Evolutionary conservation across 2,113 vertebrate genomes (phyloP).

Genomic region (Bubo bubo): DNA sequence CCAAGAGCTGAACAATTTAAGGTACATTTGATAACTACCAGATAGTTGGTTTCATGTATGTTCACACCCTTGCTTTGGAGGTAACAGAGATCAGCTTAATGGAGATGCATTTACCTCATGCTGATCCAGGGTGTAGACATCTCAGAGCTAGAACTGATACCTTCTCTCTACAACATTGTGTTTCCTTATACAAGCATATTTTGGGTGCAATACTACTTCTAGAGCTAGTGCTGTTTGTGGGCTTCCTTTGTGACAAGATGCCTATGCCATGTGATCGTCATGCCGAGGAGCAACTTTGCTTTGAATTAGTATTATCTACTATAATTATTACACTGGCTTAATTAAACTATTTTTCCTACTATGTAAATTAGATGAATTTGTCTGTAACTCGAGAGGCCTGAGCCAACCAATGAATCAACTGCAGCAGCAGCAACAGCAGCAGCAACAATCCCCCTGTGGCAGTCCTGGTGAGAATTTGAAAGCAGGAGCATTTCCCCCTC

Average conservation of each 20-base stretch:
- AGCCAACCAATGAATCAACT: slow-evolving; percentile 68
- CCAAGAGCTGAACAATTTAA: neutral
- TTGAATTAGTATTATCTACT: neutral
- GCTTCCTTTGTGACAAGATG: neutral
- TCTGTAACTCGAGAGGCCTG: slow-evolving; percentile 68
- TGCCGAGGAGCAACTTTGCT: neutral
- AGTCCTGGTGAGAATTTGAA: slow-evolving; percentile 64
- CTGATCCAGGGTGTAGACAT: neutral
- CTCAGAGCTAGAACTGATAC: neutral
- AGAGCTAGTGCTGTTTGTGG: neutral
- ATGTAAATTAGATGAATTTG: slow-evolving; percentile 75
- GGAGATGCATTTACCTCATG: neutral
- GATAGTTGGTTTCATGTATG: neutral
- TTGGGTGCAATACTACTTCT: neutral
- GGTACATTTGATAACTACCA: neutral
- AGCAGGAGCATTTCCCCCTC: slow-evolving; percentile 65
- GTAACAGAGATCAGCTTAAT: neutral
- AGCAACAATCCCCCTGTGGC: slow-evolving; percentile 56
- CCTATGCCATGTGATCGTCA: neutral
- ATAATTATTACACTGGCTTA: neutral
- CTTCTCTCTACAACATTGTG: neutral
- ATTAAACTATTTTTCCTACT: neutral
- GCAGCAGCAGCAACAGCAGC: slow-evolving; percentile 61
- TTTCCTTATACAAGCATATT: neutral
- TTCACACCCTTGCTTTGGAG: neutral